Evolutionary conservation across 2,888 invertebrate genomes (phyloP).

Genomic region (Himalopsyche kuldschensis): DNA sequence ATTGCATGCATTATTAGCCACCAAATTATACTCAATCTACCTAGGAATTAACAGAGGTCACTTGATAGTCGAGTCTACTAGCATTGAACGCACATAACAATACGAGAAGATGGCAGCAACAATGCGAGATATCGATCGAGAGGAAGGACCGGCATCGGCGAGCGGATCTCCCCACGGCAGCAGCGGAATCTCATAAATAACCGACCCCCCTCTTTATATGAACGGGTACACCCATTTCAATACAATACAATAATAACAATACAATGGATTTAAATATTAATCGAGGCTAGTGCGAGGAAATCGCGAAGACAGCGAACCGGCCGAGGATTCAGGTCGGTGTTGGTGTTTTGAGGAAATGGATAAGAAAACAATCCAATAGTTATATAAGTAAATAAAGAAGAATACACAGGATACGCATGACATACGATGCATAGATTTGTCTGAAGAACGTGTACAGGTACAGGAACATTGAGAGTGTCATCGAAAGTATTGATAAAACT

Average conservation of each 20-base stretch:
- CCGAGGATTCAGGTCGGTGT: background rate
- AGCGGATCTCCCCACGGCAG: slow-evolving; percentile 4
- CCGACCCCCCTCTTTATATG: slow-evolving; percentile 20
- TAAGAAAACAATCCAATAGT: background rate
- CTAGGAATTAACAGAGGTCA: background rate
- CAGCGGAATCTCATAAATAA: slow-evolving; percentile 16
- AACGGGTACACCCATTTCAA: background rate
- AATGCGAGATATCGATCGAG: slow-evolving; percentile 27
- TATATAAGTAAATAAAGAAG: background rate
- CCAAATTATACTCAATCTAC: background rate
- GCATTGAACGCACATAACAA: background rate
- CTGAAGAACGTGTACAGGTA: too few species aligned
- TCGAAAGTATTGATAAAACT: too few species aligned
- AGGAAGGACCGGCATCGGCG: slow-evolving; percentile 1
- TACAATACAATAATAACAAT: slow-evolving; percentile 7
- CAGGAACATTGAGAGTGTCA: too few species aligned
- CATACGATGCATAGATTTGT: too few species aligned
- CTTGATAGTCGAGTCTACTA: background rate
- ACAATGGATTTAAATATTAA: slow-evolving; percentile 22
- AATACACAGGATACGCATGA: background rate
- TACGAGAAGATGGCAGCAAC: slow-evolving; percentile 4
- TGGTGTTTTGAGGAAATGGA: slow-evolving; percentile 3
- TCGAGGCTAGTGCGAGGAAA: slow-evolving; percentile 21
- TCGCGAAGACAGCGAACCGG: background rate
- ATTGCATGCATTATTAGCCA: background rate